phyloP scores from a whole-genome alignment of 1,140 invertebrate species.

The Pomacea maculata region DNA sequence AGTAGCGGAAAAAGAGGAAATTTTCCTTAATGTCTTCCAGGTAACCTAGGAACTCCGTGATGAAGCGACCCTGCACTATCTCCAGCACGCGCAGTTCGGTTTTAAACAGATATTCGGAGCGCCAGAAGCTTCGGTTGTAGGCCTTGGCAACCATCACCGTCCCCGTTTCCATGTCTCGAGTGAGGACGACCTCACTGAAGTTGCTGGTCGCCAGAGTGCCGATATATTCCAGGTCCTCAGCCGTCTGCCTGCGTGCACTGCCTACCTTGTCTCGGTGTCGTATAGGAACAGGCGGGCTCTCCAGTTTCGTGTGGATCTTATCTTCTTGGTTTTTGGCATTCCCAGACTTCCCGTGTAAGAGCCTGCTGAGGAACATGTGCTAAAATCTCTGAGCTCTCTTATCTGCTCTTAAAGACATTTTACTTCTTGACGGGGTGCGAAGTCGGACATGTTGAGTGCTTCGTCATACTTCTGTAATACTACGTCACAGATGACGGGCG shows the following conservation, averaged over 20 bases:
- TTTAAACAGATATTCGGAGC: slow-evolving; percentile 11
- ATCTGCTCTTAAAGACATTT: neutral
- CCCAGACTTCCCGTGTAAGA: neutral
- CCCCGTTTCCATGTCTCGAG: neutral
- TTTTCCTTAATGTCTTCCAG: slow-evolving; percentile 2
- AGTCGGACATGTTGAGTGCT: too few relatives aligned
- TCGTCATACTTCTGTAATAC: too few relatives aligned
- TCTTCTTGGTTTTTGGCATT: neutral
- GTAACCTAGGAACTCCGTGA: neutral
- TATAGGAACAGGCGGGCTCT: neutral
- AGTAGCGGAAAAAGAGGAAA: slow-evolving; percentile 6
- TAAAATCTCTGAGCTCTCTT: neutral
- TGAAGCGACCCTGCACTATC: neutral
- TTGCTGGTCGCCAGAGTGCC: neutral
- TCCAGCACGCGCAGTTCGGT: slow-evolving; percentile 6
- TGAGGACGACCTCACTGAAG: neutral
- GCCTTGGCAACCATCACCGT: slow-evolving; percentile 5
- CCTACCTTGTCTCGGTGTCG: neutral
- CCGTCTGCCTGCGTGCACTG: neutral
- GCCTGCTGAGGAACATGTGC: neutral
- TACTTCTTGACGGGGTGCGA: neutral
- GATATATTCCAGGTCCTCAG: neutral
- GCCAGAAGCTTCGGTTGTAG: neutral
- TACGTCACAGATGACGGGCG: too few relatives aligned
- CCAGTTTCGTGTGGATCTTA: neutral